Evolutionary conservation across 2,888 invertebrate genomes (phyloP).

Genomic region (Cataglyphis cursor): DNA sequence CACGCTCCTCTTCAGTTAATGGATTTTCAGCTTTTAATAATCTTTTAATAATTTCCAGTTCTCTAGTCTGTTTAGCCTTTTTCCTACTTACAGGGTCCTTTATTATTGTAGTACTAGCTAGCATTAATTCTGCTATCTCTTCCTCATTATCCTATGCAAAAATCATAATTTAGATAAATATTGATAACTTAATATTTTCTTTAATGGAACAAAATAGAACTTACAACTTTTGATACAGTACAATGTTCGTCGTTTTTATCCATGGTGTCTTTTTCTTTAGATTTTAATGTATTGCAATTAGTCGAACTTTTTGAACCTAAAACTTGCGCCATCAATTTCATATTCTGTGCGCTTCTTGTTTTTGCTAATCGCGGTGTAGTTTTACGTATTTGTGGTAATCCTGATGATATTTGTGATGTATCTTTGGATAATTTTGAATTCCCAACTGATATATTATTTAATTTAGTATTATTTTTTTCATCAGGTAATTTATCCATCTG

Average conservation of each 20-base stretch:
- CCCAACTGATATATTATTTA: constrained; percentile 34
- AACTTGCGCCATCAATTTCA: constrained; percentile 84
- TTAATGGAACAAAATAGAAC: constrained; percentile 39
- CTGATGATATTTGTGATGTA: constrained; percentile 47
- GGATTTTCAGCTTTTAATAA: constrained; percentile 87
- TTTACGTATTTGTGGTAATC: constrained; percentile 80
- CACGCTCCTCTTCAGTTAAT: constrained; percentile 87
- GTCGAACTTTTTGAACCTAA: constrained; percentile 79
- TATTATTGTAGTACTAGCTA: constrained; percentile 88
- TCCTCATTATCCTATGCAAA: constrained; percentile 88
- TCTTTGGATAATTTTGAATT: constrained; percentile 57
- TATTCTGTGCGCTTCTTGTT: constrained; percentile 85
- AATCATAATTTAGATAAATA: constrained; percentile 22
- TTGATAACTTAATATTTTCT: constrained; percentile 33
- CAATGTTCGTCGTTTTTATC: constrained; percentile 73
- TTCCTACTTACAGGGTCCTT: constrained; percentile 86
- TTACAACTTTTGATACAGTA: constrained; percentile 67
- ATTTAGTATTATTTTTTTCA: constrained; percentile 25
- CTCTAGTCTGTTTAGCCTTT: constrained; percentile 87
- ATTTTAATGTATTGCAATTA: constrained; percentile 74
- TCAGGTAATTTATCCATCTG: constrained; percentile 33
- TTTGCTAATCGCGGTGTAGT: constrained; percentile 85
- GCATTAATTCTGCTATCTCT: constrained; percentile 89
- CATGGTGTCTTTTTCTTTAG: constrained; percentile 76
- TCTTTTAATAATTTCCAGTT: constrained; percentile 87